These are phyloP conservation scores for Monarcha castaneiventris DNA, from an alignment of 2,113 vertebrate genomes.

Conservation along the genomic window DNA sequence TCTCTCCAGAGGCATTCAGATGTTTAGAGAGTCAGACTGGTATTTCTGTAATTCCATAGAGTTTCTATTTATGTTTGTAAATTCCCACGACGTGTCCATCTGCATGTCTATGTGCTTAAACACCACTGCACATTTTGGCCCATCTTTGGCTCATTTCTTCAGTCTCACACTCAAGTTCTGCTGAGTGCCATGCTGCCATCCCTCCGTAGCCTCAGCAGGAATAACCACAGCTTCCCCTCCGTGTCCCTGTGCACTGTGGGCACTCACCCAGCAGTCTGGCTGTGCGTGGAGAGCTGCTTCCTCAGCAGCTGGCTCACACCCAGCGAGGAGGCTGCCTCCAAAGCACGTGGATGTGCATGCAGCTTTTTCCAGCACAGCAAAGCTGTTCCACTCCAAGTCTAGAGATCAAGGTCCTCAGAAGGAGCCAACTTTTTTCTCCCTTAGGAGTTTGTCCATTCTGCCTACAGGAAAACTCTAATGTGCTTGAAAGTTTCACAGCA, in stretches of 20 bases:
- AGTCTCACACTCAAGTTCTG: rapidly evolving
- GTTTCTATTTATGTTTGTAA: not conserved
- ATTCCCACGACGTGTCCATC: not conserved
- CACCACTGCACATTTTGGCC: not conserved
- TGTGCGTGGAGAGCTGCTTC: not conserved
- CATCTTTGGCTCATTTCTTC: not conserved
- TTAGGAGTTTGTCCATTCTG: not conserved
- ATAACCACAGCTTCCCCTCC: not conserved
- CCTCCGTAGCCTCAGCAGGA: not conserved
- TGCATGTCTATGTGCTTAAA: not conserved
- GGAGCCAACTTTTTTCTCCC: conserved; percentile 1
- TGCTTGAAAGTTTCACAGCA: not conserved
- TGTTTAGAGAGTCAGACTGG: not conserved
- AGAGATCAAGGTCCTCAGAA: not conserved
- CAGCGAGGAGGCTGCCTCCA: not conserved
- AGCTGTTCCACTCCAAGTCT: not conserved
- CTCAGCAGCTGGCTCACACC: conserved; percentile 32
- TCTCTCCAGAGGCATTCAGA: not conserved
- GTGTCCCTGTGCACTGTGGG: not conserved
- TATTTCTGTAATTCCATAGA: not conserved
- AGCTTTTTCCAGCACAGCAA: conserved; percentile 22
- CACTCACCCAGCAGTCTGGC: not conserved
- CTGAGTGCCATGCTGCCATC: not conserved
- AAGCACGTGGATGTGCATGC: conserved; percentile 3
- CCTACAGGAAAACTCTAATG: not conserved